phyloP scores from a whole-genome alignment of 2,797 vertebrate species.

The Catamblyrhynchus diadema region DNA sequence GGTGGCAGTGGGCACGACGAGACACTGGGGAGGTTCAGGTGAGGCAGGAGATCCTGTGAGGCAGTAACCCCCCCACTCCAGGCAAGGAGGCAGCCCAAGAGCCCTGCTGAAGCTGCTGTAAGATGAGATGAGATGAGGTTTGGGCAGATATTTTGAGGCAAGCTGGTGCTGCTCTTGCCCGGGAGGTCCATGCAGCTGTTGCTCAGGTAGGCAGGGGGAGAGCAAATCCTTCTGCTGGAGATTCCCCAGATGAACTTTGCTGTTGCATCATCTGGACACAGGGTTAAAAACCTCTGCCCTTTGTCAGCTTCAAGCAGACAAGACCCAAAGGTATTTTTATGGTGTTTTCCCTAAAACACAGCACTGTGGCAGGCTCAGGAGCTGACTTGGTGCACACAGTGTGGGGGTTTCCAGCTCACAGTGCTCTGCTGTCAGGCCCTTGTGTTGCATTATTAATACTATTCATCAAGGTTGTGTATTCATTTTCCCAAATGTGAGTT shows the following conservation, averaged over 20 bases:
- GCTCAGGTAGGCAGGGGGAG: background rate
- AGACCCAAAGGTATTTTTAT: background rate
- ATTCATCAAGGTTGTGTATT: background rate
- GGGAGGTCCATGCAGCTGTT: background rate
- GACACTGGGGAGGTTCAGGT: background rate
- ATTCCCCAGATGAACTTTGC: background rate
- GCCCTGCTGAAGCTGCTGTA: background rate
- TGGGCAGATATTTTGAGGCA: background rate
- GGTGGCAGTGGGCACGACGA: rapidly evolving
- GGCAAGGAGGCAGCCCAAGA: background rate
- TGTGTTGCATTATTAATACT: background rate
- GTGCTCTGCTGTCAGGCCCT: background rate
- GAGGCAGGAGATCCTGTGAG: rapidly evolving
- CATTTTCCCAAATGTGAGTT: background rate
- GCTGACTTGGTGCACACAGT: rapidly evolving
- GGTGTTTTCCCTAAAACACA: background rate
- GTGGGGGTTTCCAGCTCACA: background rate
- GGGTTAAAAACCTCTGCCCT: background rate
- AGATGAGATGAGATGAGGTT: background rate
- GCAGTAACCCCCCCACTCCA: rapidly evolving
- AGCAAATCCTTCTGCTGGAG: background rate
- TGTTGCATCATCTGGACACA: background rate
- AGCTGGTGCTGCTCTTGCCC: background rate
- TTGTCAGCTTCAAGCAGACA: background rate
- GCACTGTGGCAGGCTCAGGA: background rate